phyloP scores from a whole-genome alignment of 2,797 vertebrate genomes.

The Notamacropus eugenii region DNA sequence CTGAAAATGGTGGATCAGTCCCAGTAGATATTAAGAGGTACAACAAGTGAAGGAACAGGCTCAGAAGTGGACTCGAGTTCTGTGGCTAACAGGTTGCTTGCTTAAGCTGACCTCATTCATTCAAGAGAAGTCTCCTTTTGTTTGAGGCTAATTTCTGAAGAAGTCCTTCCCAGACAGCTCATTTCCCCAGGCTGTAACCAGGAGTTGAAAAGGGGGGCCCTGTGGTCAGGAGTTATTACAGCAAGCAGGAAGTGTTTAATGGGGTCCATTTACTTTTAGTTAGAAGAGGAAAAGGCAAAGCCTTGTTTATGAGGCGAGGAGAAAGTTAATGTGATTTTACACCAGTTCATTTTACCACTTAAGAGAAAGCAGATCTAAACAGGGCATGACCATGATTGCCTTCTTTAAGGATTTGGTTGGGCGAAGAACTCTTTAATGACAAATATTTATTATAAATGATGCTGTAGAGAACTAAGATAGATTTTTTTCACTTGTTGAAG shows the following conservation, averaged over 20 bases:
- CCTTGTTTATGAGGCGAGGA: constrained; percentile 68
- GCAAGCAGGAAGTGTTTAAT: constrained; percentile 77
- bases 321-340: constrained; percentile 67
- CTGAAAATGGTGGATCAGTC: neutral
- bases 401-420: constrained; percentile 47
- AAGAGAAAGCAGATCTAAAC: constrained; percentile 30
- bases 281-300: constrained; percentile 76
- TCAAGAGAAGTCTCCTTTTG: constrained; percentile 59
- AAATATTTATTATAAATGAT: neutral
- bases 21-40: neutral
- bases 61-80: neutral
- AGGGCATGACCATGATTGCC: neutral
- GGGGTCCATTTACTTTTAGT: constrained; percentile 76
- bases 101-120: neutral
- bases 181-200: constrained; percentile 61
- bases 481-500: neutral
- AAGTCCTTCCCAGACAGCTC: constrained; percentile 56
- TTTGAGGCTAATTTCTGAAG: constrained; percentile 59
- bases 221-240: constrained; percentile 67
- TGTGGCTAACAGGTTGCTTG: neutral
- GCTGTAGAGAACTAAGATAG: neutral
- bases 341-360: constrained; percentile 34
- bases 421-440: neutral
- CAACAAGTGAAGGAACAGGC: neutral
- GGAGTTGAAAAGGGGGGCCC: constrained; percentile 53